Evolutionary conservation across 2,888 invertebrate genomes (phyloP).

Genomic region (Chouioia cunea): DNA sequence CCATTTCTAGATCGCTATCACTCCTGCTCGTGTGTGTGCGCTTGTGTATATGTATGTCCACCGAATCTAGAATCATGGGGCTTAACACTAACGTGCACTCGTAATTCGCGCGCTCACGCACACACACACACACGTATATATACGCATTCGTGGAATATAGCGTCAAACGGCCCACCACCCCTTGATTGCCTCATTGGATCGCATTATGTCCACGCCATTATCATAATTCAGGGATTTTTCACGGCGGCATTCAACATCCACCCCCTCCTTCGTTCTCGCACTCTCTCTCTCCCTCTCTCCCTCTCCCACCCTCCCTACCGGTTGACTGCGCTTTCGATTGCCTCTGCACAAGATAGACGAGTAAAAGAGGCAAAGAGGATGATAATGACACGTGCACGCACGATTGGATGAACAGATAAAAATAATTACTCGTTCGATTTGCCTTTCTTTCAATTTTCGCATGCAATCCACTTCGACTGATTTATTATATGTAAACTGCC

Average conservation of each 20-base stretch:
- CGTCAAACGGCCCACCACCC: slow-evolving; percentile 55
- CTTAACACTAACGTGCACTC: slow-evolving; percentile 64
- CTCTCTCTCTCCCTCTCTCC: slow-evolving; percentile 6
- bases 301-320: neutral
- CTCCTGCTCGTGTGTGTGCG: neutral
- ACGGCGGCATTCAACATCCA: slow-evolving; percentile 41
- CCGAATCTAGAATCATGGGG: slow-evolving; percentile 53
- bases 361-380: slow-evolving; percentile 1
- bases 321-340: slow-evolving; percentile 4
- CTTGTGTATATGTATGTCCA: no score
- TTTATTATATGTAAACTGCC: no score
- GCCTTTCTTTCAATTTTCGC: no score
- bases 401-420: no score
- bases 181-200: slow-evolving; percentile 69
- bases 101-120: slow-evolving; percentile 60
- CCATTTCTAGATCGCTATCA: slow-evolving; percentile 46
- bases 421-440: no score
- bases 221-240: slow-evolving; percentile 68
- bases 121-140: slow-evolving; percentile 24
- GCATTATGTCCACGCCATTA: slow-evolving; percentile 68
- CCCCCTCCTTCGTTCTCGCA: neutral
- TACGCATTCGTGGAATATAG: slow-evolving; percentile 33
- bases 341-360: slow-evolving; percentile 6
- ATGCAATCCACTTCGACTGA: no score
- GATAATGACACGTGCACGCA: neutral